These are phyloP conservation scores for Nasonia oneida DNA, from an alignment of 2,888 invertebrate species.

Conservation along the genomic window DNA sequence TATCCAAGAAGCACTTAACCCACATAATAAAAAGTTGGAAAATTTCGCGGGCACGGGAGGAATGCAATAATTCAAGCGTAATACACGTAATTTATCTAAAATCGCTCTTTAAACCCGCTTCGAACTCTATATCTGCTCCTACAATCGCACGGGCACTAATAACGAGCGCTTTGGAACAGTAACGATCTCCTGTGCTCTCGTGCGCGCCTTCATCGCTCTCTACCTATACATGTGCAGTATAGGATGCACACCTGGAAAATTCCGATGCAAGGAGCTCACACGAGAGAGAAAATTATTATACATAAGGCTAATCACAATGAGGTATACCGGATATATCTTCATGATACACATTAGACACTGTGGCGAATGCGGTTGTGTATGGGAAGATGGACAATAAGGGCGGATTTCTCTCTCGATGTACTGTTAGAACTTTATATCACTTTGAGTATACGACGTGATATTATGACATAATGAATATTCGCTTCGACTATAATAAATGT, in stretches of 20 bases:
- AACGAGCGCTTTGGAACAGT: conserved; percentile 37
- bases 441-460: too few relatives aligned
- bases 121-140: conserved; percentile 44
- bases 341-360: conserved; percentile 17
- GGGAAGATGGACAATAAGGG: neutral
- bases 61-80: conserved; percentile 47
- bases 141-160: conserved; percentile 40
- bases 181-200: conserved; percentile 35
- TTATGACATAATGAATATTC: too few relatives aligned
- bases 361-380: neutral
- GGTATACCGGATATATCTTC: neutral
- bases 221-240: neutral
- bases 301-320: conserved; percentile 26
- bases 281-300: conserved; percentile 10
- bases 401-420: neutral
- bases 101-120: conserved; percentile 40
- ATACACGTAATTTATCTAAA: conserved; percentile 48
- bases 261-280: conserved; percentile 34
- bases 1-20: conserved; percentile 14
- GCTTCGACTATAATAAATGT: too few relatives aligned
- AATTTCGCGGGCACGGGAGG: conserved; percentile 13
- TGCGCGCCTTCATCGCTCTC: neutral
- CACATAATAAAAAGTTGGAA: conserved; percentile 26
- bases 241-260: conserved; percentile 39
- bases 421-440: neutral